Base-by-base conservation (phyloP, 2,113 vertebrate genomes). In the Malurus melanocephalus region DNA sequence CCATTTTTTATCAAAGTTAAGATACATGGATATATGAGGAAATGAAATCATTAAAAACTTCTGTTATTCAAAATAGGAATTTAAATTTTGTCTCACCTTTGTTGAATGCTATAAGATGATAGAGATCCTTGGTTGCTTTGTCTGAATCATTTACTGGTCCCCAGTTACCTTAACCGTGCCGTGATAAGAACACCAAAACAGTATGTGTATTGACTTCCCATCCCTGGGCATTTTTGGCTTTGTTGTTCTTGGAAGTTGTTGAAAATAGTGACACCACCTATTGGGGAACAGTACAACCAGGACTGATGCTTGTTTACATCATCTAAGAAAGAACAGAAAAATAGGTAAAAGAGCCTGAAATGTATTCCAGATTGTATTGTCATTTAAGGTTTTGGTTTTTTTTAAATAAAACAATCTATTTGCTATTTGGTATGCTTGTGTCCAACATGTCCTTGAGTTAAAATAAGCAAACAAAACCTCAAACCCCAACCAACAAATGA, bases 211-310 rank as follows among this genome's bases (percentile, higher is more conserved):
- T 52, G n/a, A 42, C 19, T 68, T 80, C 17, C 53, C 16, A n/a
- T 16, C 22, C 14, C 19, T 48, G 46, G 27, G 11, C 22, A 14
- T 40, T 46, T 88, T 19, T 43, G 42, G 26, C 20, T 23, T 33
- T 68, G 9, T 65, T 69, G 13, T 71, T 26, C 19, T 52, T 72
- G 24, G 32, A 92, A 72, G 12, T 43, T 65, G 38, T 49, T 80
- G 83, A 49, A 90, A 86, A 67, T 93, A 73, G 38, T 49, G 46
- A 28, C 69, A 88, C 62, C 78, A 68, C 42, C 35, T 90, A 2
- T 80, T 78, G 59, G 51, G 18, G 49, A 87, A 51, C 6, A 42
- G 11, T 35, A 61, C 67, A 81, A 23, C 6, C 19, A 6, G 48
- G 22, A 46, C 15, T 62, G 0, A 22, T 53, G 28, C 28, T 40